These are phyloP conservation scores for Empidonax traillii DNA, from an alignment of 2,113 vertebrate species.

Conservation along the genomic window DNA sequence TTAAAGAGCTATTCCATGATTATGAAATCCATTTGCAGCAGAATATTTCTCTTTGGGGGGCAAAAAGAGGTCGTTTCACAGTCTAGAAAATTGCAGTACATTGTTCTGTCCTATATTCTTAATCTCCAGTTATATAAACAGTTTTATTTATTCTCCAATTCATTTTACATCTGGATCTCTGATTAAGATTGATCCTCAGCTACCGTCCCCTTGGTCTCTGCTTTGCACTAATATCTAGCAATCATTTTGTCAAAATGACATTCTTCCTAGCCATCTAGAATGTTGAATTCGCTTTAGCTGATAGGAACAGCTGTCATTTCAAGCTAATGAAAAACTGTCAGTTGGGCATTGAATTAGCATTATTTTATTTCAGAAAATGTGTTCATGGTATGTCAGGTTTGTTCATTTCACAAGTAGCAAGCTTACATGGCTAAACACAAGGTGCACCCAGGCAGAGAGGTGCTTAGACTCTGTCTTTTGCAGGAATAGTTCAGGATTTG, in stretches of 20 bases:
- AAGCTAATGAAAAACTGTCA: background rate
- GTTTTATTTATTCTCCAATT: conserved; percentile 35
- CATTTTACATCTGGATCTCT: background rate
- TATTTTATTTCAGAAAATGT: background rate
- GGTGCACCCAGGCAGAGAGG: background rate
- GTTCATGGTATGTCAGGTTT: background rate
- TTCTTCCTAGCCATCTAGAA: background rate
- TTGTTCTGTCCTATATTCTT: conserved; percentile 27
- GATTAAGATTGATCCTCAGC: background rate
- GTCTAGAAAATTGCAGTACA: conserved; percentile 3
- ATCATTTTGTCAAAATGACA: background rate
- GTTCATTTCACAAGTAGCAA: background rate
- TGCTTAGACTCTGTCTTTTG: background rate
- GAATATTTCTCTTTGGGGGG: background rate
- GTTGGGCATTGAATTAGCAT: background rate
- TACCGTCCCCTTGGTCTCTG: background rate
- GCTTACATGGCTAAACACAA: background rate
- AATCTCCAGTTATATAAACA: conserved; percentile 40
- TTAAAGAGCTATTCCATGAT: background rate
- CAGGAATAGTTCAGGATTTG: background rate
- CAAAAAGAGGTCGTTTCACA: conserved; percentile 18
- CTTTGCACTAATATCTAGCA: background rate
- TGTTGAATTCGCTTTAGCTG: background rate
- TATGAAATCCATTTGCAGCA: background rate
- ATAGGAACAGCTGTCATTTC: background rate